phyloP scores from a whole-genome alignment of 2,888 invertebrate genomes.

The Calephelis perditalis region DNA sequence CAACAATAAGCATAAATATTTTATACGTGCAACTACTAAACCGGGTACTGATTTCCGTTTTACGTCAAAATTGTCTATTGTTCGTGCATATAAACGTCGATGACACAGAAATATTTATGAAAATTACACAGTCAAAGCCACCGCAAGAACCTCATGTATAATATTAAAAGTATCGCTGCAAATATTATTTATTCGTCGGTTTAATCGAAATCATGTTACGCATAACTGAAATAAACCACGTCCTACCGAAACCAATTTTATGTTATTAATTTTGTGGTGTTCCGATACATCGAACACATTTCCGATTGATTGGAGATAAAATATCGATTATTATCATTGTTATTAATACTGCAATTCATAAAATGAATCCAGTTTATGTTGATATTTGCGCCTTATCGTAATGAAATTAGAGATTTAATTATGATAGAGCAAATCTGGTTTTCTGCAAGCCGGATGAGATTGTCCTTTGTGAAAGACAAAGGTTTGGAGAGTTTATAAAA shows the following conservation, averaged over 20 bases:
- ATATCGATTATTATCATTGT: conserved; percentile 6
- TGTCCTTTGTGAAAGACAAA: neutral
- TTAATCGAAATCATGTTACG: conserved; percentile 2
- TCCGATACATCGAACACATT: conserved; percentile 12
- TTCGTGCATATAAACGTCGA: too few species aligned
- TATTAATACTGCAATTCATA: conserved; percentile 8
- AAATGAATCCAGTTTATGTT: conserved; percentile 7
- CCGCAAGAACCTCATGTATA: neutral
- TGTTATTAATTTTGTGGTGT: conserved; percentile 11
- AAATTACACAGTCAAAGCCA: neutral
- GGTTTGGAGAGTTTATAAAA: conserved; percentile 4
- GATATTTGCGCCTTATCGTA: conserved; percentile 8
- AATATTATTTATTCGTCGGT: conserved; percentile 10
- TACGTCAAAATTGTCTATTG: too few species aligned
- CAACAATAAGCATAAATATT: too few species aligned
- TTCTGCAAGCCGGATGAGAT: conserved; percentile 4
- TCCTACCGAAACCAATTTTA: conserved; percentile 12
- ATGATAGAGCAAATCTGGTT: conserved; percentile 5
- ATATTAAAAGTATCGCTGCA: neutral
- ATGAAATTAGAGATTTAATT: conserved; percentile 10
- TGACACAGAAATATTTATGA: too few species aligned
- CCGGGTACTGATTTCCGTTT: too few species aligned
- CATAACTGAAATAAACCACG: conserved; percentile 12
- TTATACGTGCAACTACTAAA: too few species aligned
- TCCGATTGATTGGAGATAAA: conserved; percentile 11